phyloP scores from a whole-genome alignment of 1,140 invertebrate genomes.

The Galleria mellonella region DNA sequence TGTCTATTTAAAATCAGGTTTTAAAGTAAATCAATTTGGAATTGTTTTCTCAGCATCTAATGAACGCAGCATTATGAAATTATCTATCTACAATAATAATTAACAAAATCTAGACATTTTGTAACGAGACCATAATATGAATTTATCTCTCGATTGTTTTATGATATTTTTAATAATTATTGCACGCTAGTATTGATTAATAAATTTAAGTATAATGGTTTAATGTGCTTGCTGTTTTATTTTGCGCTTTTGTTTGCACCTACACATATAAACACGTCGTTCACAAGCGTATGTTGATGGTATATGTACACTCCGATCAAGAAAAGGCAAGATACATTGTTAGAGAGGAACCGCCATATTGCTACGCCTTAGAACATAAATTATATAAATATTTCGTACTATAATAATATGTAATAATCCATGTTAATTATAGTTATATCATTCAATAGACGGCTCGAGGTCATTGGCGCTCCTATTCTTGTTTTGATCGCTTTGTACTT shows the following conservation, averaged over 20 bases:
- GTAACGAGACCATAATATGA: slow-evolving; percentile 43
- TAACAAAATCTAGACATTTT: slow-evolving; percentile 52
- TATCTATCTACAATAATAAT: slow-evolving; percentile 33
- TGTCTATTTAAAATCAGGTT: slow-evolving; percentile 66
- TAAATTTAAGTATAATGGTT: slow-evolving; percentile 72
- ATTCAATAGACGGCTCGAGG: too few species aligned
- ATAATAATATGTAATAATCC: too few species aligned
- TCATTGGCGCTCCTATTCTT: too few species aligned
- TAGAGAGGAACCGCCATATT: too few species aligned
- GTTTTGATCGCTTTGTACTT: too few species aligned
- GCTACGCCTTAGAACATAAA: too few species aligned
- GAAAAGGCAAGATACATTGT: too few species aligned
- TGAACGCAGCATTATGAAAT: slow-evolving; percentile 61
- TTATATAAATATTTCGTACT: too few species aligned
- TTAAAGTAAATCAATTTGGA: slow-evolving; percentile 69
- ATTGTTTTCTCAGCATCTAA: slow-evolving; percentile 57
- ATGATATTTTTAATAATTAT: slow-evolving; percentile 58
- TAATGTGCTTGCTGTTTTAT: slow-evolving; percentile 50
- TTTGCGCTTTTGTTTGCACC: slow-evolving; percentile 16
- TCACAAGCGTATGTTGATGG: too few species aligned
- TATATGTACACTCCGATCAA: too few species aligned
- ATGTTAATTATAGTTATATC: too few species aligned
- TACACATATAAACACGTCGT: too few species aligned
- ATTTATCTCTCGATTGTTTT: slow-evolving; percentile 60
- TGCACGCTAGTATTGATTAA: slow-evolving; percentile 64